Evolutionary conservation across 1,140 invertebrate species (phyloP), one percentile per base, ranked within the genome.

Genomic region (Mylabris phalerata): DNA sequence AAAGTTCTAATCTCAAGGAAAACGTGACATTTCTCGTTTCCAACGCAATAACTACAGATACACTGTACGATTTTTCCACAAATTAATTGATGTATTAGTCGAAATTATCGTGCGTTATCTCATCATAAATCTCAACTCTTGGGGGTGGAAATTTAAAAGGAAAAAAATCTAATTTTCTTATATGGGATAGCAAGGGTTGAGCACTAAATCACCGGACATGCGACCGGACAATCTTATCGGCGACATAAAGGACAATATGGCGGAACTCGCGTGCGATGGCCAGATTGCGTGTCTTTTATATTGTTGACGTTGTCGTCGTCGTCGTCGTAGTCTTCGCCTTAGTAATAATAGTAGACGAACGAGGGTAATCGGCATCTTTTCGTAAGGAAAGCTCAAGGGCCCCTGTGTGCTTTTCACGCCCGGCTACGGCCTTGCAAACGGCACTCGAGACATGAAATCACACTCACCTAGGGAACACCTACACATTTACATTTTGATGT

Each of bases 141-240:
- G 19, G 19, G 19, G 19, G 19, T 19, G 19, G 19, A 19, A 19
- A 19, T 19, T 19, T 19, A 19, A 19, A 19, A 19, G 19, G 19
- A 19, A 19, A 19, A 19, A 19, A 19, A 19, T 19, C 19, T 19
- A 19, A 19, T 19, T 19, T 19, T 55, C 38, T 13, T 38, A 11
- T 19, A 6, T 6, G 44, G 52, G 52, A 55, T 40, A 19, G 41
- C 27, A 40, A 51, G 48, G 56, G 56, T 39, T 42, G 43, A 55
- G 48, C 50, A 40, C 57, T 67, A 65, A 69, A 66, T 66, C 65
- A 64, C 56, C 50, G 61, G 66, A 67, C 67, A 69, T 67, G 67
- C 67, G 60, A 63, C 64, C 61, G 66, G 67, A 71, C 64, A 71
- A 69, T 71, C 67, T 71, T 68, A 71, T 71, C 69, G 69, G 62